Conservation (phyloP, 1,140 invertebrate genomes). For the Microvelia longipes region DNA sequence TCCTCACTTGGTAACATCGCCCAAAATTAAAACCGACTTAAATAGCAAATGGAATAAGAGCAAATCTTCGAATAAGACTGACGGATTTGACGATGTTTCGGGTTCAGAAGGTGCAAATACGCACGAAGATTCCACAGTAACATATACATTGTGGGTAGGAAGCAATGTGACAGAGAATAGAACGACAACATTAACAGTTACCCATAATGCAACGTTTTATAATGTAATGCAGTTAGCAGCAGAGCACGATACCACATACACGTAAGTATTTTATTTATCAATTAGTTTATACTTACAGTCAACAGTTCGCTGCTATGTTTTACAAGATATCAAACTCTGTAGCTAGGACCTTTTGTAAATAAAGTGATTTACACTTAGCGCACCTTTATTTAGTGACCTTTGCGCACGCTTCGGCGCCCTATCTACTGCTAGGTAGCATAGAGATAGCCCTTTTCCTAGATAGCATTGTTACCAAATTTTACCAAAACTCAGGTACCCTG, state of each 20-base stretch:
- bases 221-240: constrained; percentile 69
- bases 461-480: too few species aligned
- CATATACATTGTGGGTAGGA: constrained; percentile 72
- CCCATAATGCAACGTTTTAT: constrained; percentile 65
- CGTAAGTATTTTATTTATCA: constrained; percentile 24
- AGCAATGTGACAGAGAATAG: constrained; percentile 62
- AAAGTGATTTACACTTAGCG: too few species aligned
- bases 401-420: too few species aligned
- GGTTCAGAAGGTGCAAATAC: neutral
- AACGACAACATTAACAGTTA: constrained; percentile 47
- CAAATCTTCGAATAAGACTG: neutral
- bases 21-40: neutral
- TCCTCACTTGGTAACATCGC: constrained; percentile 2
- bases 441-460: too few species aligned
- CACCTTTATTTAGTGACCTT: too few species aligned
- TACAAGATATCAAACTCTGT: too few species aligned
- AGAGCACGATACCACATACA: constrained; percentile 41
- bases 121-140: constrained; percentile 43
- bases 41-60: neutral
- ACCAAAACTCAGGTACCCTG: too few species aligned
- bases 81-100: neutral
- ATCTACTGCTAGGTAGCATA: too few species aligned
- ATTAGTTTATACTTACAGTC: too few species aligned
- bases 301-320: too few species aligned
- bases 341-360: too few species aligned